These are phyloP conservation scores for Pungitius pungitius DNA, from an alignment of 2,113 vertebrate species.

Conservation along the genomic window DNA sequence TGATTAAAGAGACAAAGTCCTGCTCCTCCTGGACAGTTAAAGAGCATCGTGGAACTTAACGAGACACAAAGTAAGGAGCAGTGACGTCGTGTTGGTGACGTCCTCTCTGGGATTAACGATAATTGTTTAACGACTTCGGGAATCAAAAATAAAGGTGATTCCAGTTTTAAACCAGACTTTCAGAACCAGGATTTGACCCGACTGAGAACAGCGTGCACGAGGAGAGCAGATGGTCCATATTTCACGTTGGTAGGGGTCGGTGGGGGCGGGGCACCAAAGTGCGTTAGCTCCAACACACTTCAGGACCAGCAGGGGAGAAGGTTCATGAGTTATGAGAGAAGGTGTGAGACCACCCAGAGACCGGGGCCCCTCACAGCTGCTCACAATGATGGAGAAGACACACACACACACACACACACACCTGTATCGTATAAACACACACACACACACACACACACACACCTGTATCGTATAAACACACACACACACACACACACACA, in stretches of 20 bases:
- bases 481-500: not conserved
- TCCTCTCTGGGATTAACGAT: not conserved
- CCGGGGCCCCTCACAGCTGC: slow-evolving; percentile 60
- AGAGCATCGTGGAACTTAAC: too few relatives aligned
- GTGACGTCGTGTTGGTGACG: too few relatives aligned
- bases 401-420: slow-evolving; percentile 32
- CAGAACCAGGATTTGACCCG: not conserved
- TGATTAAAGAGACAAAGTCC: slow-evolving; percentile 25
- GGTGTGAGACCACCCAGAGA: slow-evolving; percentile 75
- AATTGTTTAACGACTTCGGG: not conserved
- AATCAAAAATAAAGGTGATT: not conserved
- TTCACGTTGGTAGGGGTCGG: slow-evolving; percentile 8
- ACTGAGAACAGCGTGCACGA: not conserved
- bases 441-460: not conserved
- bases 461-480: slow-evolving; percentile 15
- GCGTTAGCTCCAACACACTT: slow-evolving; percentile 49
- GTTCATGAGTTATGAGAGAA: slow-evolving; percentile 56
- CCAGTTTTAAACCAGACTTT: not conserved
- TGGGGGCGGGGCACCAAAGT: slow-evolving; percentile 18
- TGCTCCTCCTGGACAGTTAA: too few relatives aligned
- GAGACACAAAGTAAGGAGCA: too few relatives aligned
- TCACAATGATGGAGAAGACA: slow-evolving; percentile 27
- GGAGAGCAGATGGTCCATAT: not conserved
- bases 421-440: slow-evolving; percentile 33
- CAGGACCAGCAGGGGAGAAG: slow-evolving; percentile 45